Percentiles rank a stretch among this genome's conserved stretches.
Conservation (phyloP, 2,113 vertebrate genomes). For the Numenius arquata region DNA sequence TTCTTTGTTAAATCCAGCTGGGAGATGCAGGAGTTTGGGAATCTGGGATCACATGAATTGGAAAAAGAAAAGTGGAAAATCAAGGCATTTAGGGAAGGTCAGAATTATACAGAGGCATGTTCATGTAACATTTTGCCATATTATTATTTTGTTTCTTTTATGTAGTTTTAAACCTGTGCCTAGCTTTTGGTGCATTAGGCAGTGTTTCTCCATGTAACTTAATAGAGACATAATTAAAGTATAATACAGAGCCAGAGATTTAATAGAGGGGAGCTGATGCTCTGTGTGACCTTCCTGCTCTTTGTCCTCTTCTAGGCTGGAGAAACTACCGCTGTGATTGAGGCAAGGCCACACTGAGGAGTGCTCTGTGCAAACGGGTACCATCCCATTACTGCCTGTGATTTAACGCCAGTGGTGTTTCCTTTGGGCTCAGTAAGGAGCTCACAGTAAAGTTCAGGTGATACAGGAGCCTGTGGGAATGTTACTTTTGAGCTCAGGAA, state of each 20-base stretch:
- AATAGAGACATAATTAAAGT: background rate
- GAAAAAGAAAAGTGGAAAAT: background rate
- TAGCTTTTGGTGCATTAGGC: background rate
- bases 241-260: background rate
- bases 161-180: background rate
- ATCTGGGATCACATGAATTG: background rate
- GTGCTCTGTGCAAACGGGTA: background rate
- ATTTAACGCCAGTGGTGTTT: background rate
- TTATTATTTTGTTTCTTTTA: background rate
- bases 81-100: background rate
- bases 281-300: background rate
- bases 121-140: background rate
- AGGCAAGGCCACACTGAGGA: background rate
- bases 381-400: rapidly evolving
- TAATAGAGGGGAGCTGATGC: background rate
- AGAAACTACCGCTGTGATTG: background rate
- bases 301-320: background rate
- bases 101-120: background rate
- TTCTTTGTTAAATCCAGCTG: background rate
- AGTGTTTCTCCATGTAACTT: background rate
- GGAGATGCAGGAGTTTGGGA: background rate
- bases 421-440: background rate
- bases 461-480: background rate
- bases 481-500: background rate
- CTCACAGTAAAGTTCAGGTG: background rate